These are phyloP conservation scores for Enoplosus armatus DNA, from an alignment of 2,797 vertebrate genomes.

Conservation along the genomic window DNA sequence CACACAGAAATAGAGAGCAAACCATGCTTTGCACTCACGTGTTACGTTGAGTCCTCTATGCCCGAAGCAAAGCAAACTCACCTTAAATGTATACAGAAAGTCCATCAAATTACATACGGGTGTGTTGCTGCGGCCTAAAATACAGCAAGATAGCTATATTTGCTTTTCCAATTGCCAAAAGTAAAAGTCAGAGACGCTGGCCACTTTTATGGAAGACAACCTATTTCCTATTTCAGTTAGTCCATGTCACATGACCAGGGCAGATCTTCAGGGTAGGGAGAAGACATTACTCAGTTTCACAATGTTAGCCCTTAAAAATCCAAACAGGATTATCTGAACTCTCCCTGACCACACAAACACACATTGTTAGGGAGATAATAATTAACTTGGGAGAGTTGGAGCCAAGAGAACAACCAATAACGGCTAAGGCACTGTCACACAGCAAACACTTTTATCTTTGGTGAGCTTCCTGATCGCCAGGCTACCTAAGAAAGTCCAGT, in stretches of 20 bases:
- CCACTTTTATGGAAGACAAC: conserved; percentile 3
- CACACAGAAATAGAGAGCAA: neutral
- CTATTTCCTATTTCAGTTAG: conserved; percentile 37
- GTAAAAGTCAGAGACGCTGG: conserved; percentile 14
- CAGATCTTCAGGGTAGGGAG: conserved; percentile 52
- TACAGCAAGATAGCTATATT: conserved; percentile 15
- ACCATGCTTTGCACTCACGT: neutral
- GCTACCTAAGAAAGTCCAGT: conserved; percentile 12
- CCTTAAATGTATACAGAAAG: conserved; percentile 76
- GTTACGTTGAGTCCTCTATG: conserved; percentile 1
- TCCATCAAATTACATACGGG: conserved; percentile 74
- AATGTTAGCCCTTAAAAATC: conserved; percentile 55
- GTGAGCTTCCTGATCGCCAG: conserved; percentile 34
- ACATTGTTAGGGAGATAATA: conserved; percentile 73
- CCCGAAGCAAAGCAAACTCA: conserved; percentile 69
- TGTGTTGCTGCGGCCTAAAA: neutral
- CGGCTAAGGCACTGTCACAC: conserved; percentile 31
- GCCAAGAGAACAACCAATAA: conserved; percentile 61
- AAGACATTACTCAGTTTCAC: conserved; percentile 58
- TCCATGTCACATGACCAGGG: conserved; percentile 68
- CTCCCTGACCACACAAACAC: conserved; percentile 48
- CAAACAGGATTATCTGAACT: conserved; percentile 63
- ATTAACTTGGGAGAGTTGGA: conserved; percentile 79
- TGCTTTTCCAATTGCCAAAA: conserved; percentile 24
- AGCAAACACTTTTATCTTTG: conserved; percentile 76